Base-by-base conservation (phyloP, 1,140 invertebrate species). In the Aphelenchoides besseyi region DNA sequence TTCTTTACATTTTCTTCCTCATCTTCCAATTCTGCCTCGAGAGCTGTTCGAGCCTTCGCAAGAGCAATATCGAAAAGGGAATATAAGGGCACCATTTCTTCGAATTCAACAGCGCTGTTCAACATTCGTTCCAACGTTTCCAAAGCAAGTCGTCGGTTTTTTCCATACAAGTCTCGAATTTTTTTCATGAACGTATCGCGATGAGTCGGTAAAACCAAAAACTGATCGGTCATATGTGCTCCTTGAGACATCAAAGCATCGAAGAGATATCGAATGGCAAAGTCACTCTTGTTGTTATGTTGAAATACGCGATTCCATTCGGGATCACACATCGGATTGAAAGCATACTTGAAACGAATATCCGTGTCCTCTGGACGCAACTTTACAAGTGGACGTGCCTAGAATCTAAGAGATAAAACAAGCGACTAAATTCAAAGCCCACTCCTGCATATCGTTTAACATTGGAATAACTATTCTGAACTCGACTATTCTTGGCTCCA, bases 181-280 rank as follows among this genome's bases (percentile, higher is more conserved):
- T 29, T 26, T 61, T 32, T 37, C 2, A 23, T n/a, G 3, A 30
- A 61, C 28, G 52, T 30, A 26, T 2, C 18, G 5, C 16, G 18
- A 29, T n/a, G 8, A 9, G 5, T n/a, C n/a, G 8, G 12, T 61
- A 66, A 16, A 1, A 29, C n/a, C 68, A 32, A 9, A 35, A 74
- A 73, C 28, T 1, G 16, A 55, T 74, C 35, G 41, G 79, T 76
- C 28, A 79, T 72, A 23, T 71, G 18, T 16, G 76, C 48, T 29
- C 75, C 75, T 1, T 73, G 73, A 16, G 75, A 76, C 36, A 79
- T 5, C 32, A 76, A 48, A 8, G 75, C 75, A 41, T 79, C 77
- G 26, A 76, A 36, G 71, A 76, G 68, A 28, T 76, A 76, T 29
- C 26, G 18, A n/a, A 79, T 18, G 30, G 77, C 52, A 35, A 78